Base-by-base conservation (phyloP, 2,888 invertebrate species). In the Syrphus vitripennis region DNA sequence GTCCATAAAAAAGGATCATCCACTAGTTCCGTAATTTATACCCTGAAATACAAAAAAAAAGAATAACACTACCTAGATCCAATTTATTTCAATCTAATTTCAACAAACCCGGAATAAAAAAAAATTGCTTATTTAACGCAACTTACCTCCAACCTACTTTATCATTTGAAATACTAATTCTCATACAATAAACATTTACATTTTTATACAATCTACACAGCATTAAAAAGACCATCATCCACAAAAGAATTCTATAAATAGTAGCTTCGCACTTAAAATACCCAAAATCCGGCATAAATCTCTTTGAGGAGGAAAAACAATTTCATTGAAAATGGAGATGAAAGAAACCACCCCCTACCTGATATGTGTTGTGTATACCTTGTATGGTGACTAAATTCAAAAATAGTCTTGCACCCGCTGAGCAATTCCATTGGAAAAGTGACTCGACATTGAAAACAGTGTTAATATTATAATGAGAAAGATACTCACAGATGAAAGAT, bases 401-500 rank as follows among this genome's bases (percentile, higher is more conserved):
- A 84, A 84, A 81, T 86, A 81, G 76, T 63, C 75, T 76, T 63
- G 42, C 74, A 75, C 86, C 67, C 80, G 76, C 77, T 70, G 71
- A 69, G 79, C 45, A 63, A 40, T 16, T 16, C n/a, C 19, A 65
- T 40, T 50, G 24, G 24, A 16, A 34, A 59, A 59, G 40, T 50
- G 34, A 65, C 67, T n/a, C 29, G 19, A 45, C 29, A 65, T 67
- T 67, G 67, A 42, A 67, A 50, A 57, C 9, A 80, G 12, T 29
- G 50, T 65, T 31, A 34, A 21, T 42, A 19, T n/a, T n/a, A n/a
- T n/a, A n/a, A n/a, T 48, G 19, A 59, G 42, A 21, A 80, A 26
- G 31, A 65, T 81, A 88, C 89, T 93, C 89, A 95, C 95, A 93
- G 94, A 93, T 89, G 94, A 94, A 93, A 95, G 94, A 88, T 94